Conservation (phyloP, 2,113 vertebrate species). For the Brevimyrus niger region DNA sequence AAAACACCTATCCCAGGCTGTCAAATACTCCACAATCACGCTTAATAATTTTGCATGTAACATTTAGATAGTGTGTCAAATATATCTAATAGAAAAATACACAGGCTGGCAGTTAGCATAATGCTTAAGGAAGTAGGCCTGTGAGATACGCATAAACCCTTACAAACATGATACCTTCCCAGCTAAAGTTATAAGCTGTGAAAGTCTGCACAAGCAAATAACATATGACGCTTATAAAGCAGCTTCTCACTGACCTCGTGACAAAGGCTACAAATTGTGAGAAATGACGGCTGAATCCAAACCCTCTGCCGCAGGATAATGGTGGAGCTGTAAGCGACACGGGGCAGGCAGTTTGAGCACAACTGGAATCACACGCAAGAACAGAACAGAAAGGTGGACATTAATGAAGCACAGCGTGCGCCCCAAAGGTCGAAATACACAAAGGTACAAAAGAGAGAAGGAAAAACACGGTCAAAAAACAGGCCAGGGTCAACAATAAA, state of each 20-base stretch:
- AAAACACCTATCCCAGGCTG: neutral
- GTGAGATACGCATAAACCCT: neutral
- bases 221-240: neutral
- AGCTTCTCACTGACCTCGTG: neutral
- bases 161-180: neutral
- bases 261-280: neutral
- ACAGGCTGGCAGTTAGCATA: neutral
- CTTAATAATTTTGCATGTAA: neutral
- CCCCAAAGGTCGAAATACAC: neutral
- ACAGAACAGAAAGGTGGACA: neutral
- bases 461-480: neutral
- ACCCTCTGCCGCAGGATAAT: neutral
- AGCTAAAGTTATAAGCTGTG: neutral
- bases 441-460: neutral
- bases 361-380: neutral
- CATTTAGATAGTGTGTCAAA: neutral
- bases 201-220: neutral
- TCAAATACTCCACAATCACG: neutral
- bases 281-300: neutral
- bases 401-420: neutral
- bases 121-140: neutral
- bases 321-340: neutral
- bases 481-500: neutral
- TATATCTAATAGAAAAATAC: neutral
- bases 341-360: neutral